Conservation (phyloP, 2,888 invertebrate genomes). For the Amphipoea oculea region DNA sequence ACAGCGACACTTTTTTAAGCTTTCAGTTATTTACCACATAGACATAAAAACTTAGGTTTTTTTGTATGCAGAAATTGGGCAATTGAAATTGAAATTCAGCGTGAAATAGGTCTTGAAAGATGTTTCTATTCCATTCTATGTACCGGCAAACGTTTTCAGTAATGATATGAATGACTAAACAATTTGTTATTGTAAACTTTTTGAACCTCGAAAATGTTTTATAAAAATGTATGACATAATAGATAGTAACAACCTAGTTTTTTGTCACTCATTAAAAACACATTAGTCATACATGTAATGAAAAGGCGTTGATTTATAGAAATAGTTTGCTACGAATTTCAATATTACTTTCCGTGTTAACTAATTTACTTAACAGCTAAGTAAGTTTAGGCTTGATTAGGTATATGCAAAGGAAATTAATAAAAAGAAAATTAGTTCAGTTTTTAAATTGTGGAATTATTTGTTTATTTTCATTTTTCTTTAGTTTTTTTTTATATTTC, state of each 20-base stretch:
- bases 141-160: constrained; percentile 20
- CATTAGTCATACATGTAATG: constrained; percentile 5
- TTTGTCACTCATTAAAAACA: constrained; percentile 15
- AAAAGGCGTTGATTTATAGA: not conserved
- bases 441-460: no score
- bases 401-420: not conserved
- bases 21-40: not conserved
- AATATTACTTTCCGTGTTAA: not conserved
- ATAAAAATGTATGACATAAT: constrained; percentile 1
- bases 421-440: no score
- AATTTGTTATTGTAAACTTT: constrained; percentile 2
- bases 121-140: not conserved
- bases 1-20: not conserved
- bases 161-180: constrained; percentile 40
- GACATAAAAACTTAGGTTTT: not conserved
- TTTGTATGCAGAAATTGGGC: not conserved
- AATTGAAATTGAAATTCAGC: constrained; percentile 11
- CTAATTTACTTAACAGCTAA: not conserved
- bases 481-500: no score
- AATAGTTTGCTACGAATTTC: not conserved
- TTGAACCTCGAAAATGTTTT: constrained; percentile 18
- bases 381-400: not conserved
- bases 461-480: no score
- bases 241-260: not conserved
- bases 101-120: constrained; percentile 25